A percentile compares a stretch with the other conserved stretches of the same genome.
Conservation (phyloP, 1,140 invertebrate species). For the Onthophagus taurus region DNA sequence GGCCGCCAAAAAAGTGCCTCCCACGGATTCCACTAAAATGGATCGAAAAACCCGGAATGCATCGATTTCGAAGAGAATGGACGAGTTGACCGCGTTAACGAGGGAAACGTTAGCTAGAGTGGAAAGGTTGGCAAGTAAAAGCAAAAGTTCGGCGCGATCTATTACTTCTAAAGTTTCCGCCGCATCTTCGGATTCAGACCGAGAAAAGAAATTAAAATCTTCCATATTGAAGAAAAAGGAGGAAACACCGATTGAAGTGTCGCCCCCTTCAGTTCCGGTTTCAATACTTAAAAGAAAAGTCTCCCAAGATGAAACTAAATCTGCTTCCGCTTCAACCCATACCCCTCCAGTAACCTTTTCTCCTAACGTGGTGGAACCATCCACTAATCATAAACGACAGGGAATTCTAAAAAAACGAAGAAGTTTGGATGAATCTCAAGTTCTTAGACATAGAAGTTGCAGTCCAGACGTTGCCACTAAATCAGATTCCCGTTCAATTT, state of each 20-base stretch:
- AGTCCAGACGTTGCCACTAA: slow-evolving; percentile 56
- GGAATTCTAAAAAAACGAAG: slow-evolving; percentile 73
- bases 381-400: slow-evolving; percentile 45
- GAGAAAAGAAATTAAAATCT: slow-evolving; percentile 5
- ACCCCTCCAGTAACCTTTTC: slow-evolving; percentile 63
- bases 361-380: slow-evolving; percentile 52
- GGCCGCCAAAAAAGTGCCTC: slow-evolving; percentile 11
- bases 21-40: neutral
- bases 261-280: slow-evolving; percentile 42
- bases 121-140: slow-evolving; percentile 48
- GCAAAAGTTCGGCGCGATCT: neutral
- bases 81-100: slow-evolving; percentile 54
- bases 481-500: slow-evolving; percentile 52
- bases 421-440: slow-evolving; percentile 67
- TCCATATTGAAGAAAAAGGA: slow-evolving; percentile 31
- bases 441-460: slow-evolving; percentile 53
- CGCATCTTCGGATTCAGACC: no score
- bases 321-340: slow-evolving; percentile 37
- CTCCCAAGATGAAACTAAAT: slow-evolving; percentile 46
- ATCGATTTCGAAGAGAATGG: slow-evolving; percentile 50
- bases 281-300: slow-evolving; percentile 73
- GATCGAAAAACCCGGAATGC: neutral
- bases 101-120: slow-evolving; percentile 56
- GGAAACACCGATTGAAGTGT: slow-evolving; percentile 13
- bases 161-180: no score